Base-by-base conservation (phyloP, 2,797 vertebrate genomes). In the Tangara arthus region DNA sequence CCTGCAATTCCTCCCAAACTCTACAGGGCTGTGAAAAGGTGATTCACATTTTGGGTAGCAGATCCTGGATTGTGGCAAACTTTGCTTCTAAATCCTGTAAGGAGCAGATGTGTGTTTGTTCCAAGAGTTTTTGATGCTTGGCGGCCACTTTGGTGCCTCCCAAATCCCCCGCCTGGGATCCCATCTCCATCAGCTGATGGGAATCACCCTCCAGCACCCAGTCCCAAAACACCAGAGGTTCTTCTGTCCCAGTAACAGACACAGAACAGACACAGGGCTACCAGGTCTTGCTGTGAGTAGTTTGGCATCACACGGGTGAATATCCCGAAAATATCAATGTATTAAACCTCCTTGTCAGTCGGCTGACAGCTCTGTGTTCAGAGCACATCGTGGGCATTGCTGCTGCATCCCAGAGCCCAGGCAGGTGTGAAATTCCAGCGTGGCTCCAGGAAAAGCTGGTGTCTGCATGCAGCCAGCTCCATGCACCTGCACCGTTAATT, bases 311-410 rank as follows among this genome's bases (percentile, higher is more conserved):
- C 8, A 23, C 15, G 23, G 24, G 10, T 3, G 15, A 72, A 44
- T 0, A 16, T 5, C n/a, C 21, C 1, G 5, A 34, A 42, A 61
- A 52, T 3, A 37, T 2, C 73, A 3, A 5, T 12, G 0, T 3
- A 21, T 53, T 2, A 9, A 30, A 26, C 10, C 15, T 56, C 15
- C 24, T 8, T 5, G 37, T 15, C 12, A 24, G 20, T 15, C 49
- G 34, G 63, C 68, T 49, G 44, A 15, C 47, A 50, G 56, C 57
- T 70, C 18, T 24, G 0, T 4, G 4, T 18, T 60, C 23, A 2
- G 27, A 17, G 64, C 1, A 0, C 39, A 6, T 0, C 2, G 8
- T 2, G 30, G 39, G n/a, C 46, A 2, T 2, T 24, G 56, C 52
- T 69, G 68, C 30, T 20, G 71, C 49, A 1, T 18, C 34, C 20